Conservation (phyloP, 2,113 vertebrate species). For the Pseudorectes ferrugineus region DNA sequence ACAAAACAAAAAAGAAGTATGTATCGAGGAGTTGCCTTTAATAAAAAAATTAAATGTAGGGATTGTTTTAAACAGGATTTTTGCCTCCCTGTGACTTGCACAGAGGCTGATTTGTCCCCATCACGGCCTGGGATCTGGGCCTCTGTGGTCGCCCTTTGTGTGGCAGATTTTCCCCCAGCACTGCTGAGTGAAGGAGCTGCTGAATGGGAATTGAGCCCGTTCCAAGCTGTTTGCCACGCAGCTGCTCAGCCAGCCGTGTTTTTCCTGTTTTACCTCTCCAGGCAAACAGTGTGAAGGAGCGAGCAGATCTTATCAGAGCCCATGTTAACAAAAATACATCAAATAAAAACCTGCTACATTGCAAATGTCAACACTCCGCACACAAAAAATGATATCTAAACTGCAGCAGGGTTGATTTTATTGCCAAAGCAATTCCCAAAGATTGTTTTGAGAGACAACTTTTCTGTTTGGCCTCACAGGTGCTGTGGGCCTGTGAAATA, state of each 20-base stretch:
- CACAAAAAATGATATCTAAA: neutral
- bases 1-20: neutral
- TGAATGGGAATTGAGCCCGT: neutral
- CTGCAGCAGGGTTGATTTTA: neutral
- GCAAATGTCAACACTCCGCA: conserved; percentile 35
- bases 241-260: conserved; percentile 31
- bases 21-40: neutral
- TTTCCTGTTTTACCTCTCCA: conserved; percentile 38
- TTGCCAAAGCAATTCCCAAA: conserved; percentile 27
- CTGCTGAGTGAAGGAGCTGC: neutral
- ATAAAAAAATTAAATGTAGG: neutral
- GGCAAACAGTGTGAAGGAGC: conserved; percentile 37
- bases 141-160: neutral
- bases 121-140: neutral
- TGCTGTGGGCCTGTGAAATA: neutral
- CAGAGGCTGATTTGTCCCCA: neutral
- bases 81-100: neutral
- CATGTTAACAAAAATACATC: conserved; percentile 38
- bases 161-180: neutral
- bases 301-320: conserved; percentile 53
- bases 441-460: conserved; percentile 22
- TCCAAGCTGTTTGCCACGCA: neutral
- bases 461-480: neutral
- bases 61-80: neutral
- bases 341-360: conserved; percentile 34